Evolutionary conservation across 2,888 invertebrate genomes (phyloP).

Genomic region (Zeuzera pyrina): DNA sequence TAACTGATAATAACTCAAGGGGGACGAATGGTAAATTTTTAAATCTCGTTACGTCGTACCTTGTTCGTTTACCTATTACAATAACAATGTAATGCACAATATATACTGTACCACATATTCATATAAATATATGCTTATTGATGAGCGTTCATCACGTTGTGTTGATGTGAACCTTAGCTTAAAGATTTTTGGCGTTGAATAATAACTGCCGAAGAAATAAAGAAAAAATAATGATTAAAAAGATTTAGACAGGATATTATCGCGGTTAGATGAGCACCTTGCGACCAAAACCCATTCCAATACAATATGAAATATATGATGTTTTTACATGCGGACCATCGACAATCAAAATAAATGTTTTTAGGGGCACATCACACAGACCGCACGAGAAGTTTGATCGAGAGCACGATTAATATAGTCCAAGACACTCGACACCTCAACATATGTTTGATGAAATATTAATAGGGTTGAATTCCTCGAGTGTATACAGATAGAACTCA

Average conservation of each 20-base stretch:
- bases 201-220: too few species aligned
- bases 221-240: too few species aligned
- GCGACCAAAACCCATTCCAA: neutral
- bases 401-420: slow-evolving; percentile 13
- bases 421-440: slow-evolving; percentile 20
- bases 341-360: slow-evolving; percentile 37
- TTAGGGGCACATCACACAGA: slow-evolving; percentile 19
- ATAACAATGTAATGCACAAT: too few species aligned
- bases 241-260: too few species aligned
- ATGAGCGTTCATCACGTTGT: too few species aligned
- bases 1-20: slow-evolving; percentile 10
- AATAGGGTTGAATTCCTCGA: slow-evolving; percentile 49
- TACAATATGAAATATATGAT: slow-evolving; percentile 20
- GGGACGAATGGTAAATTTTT: neutral
- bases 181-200: too few species aligned
- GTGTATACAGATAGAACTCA: slow-evolving; percentile 26
- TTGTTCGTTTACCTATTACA: too few species aligned
- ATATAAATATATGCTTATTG: too few species aligned
- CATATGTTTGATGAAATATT: slow-evolving; percentile 59
- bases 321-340: slow-evolving; percentile 30
- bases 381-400: slow-evolving; percentile 10
- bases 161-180: too few species aligned
- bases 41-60: too few species aligned
- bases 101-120: too few species aligned
- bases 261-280: too few species aligned